Evolutionary conservation across 2,888 invertebrate species (phyloP), one percentile per base, ranked within the genome.

Genomic region (Panzeria rudis): DNA sequence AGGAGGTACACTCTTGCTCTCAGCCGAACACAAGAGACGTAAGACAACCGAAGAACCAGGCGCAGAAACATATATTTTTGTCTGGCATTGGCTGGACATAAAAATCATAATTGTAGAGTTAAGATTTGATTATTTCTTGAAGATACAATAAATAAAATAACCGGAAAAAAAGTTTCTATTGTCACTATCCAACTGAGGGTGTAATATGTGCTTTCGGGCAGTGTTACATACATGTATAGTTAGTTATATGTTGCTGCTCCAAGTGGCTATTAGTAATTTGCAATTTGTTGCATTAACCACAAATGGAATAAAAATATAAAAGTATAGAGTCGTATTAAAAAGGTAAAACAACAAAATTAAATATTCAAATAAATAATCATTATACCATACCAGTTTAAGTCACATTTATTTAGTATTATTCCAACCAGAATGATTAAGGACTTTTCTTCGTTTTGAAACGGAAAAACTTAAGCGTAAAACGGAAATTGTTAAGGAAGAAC

Each of bases 401-500:
- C 38, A 62, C 75, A 23, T 41, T 66, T 54, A 32, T 62, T 68
- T 61, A 38, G 13, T 25, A 25, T 59, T 25, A 25, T 69, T 52
- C 11, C 56, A 59, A 50, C 32, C 59, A 50, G 38, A 73, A 80
- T 73, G 59, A 80, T 66, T 80, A 73, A 79, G 54, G 54, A 64
- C 35, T 56, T 56, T 79, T 64, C 13, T 54, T 32, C 50, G 15
- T 44, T 64, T 13, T 44, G 47, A 5, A 35, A 56, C 44, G 71
- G 54, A 79, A 68, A 41, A 61, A 76, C 76, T 76, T 76, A 38
- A 62, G 52, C 52, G 54, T 69, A 41, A 68, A 76, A 66, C 69
- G 76, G 77, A 76, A 76, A 52, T 77, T 69, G 62, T 62, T 68
- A 32, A 68, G 73, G 62, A 76, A 62, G 62, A 52, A 61, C 61